A percentile compares a stretch with the other conserved stretches of the same genome.
phyloP scores from a whole-genome alignment of 2,888 invertebrate species.

The Aromia moschata region DNA sequence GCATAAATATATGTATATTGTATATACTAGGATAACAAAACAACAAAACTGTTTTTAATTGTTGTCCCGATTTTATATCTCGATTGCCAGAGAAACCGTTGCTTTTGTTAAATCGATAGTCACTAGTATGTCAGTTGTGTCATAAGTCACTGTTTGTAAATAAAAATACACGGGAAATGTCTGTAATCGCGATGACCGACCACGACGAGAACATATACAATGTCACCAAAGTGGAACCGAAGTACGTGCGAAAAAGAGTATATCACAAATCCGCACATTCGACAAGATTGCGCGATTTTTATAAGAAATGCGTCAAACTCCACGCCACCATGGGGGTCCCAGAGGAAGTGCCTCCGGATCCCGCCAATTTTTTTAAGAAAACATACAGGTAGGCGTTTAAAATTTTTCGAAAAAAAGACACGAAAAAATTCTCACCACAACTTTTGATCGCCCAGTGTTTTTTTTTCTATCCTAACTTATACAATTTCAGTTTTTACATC shows the following conservation, averaged over 20 bases:
- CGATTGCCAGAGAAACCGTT: background rate
- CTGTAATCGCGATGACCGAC: conserved; percentile 70
- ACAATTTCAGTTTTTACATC: too few species aligned
- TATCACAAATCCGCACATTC: background rate
- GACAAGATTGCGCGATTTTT: conserved; percentile 50
- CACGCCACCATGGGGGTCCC: conserved; percentile 76
- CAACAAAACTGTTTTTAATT: too few species aligned
- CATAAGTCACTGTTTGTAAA: background rate
- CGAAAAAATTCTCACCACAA: too few species aligned
- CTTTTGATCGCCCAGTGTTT: too few species aligned
- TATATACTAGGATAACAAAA: too few species aligned
- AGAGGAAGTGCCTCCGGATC: conserved; percentile 68
- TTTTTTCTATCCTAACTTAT: too few species aligned
- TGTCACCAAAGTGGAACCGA: conserved; percentile 59
- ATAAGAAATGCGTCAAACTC: conserved; percentile 51
- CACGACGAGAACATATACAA: conserved; percentile 76
- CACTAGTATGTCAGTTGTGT: conserved; percentile 8
- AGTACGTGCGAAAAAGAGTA: background rate
- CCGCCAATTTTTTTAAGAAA: conserved; percentile 68
- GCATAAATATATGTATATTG: too few species aligned
- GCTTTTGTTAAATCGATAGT: conserved; percentile 10
- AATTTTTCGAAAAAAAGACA: conserved; percentile 61
- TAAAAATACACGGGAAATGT: conserved; percentile 64
- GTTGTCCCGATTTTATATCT: too few species aligned
- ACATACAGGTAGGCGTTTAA: conserved; percentile 46